Base-by-base conservation (phyloP, 2,113 vertebrate genomes). In the Grantiella picta region DNA sequence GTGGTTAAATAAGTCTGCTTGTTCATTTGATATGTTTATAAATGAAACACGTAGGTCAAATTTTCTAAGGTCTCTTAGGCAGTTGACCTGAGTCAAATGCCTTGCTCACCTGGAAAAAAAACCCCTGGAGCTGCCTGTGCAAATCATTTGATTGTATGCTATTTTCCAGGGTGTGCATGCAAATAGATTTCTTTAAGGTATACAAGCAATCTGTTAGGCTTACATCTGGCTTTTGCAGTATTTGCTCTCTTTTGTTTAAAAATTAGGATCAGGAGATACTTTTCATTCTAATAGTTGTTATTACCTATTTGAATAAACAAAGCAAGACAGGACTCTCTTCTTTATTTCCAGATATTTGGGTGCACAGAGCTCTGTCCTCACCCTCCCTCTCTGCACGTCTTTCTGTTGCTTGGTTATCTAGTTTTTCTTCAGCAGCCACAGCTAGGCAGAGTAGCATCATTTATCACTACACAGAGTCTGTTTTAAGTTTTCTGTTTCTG, bases 401-500 rank as follows among this genome's bases (percentile, higher is more conserved):
- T 95, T 73, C 68, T 93, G 75, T 87, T 76, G 49, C 92, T 91
- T 60, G 61, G 83, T 89, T 93, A 91, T 93, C 92, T 89, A 77
- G 86, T 28, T 91, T 94, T 93, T 78, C 79, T 57, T 89, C 89
- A 91, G 90, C 92, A 95, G 80, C 89, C 84, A 88, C 56, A 86
- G 90, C 89, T 93, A 92, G 84, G 94, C 95, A 95, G 83, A 93
- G 89, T 88, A 94, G 83, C 90, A 91, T 92, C 94, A 84, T 96
- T 92, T 90, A 94, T 95, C 96, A 87, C 65, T 71, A 84, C 31
- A 78, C 53, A 90, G 93, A 95, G 80, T 85, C 93, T 96, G 93
- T 59, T 90, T 98, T 93, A 79, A 96, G 84, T 96, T 97, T 97
- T 97, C 85, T 87, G 65, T 95, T 97, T 97, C 96, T 94, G 95